Evolutionary conservation across 37 sponge, comb jelly and placozoan genomes (phyloP), one percentile per base, ranked within the genome.

Genomic region (Trichoplax adhaerens): DNA sequence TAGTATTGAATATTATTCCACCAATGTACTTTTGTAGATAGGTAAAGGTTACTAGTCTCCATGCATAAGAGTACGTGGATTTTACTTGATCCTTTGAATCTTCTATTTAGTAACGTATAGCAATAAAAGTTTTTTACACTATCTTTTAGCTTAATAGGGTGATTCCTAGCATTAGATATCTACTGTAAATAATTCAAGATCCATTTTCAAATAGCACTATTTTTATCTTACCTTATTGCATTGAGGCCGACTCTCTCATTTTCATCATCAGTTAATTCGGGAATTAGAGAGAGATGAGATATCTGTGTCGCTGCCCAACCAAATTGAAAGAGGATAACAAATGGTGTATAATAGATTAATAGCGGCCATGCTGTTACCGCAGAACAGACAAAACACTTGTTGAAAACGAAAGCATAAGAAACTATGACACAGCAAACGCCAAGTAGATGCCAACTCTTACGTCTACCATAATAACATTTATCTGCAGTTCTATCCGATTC

Each of bases 281-380:
- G 97, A 55, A 95, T 95, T 66, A 95, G 88, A 5, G 97, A 80
- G 7, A 95, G 78, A 52, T 95, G 97, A 4, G 90, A 77, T n/a
- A 95, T 89, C 61, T 95, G 97, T 1, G 82, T 82, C 12, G 91
- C 68, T 0, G 97, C 97, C 97, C 97, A 95, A 1, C 97, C 97
- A 79, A 89, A 82, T 71, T 95, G 97, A 64, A 95, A 95, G 58
- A 95, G 70, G 10, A 83, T 62, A 54, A 95, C 88, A 62, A 87
- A 87, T 70, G 52, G 12, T 56, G 29, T 56, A 50, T 60, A n/a
- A 60, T 60, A n/a, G 12, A 60, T 60, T 60, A n/a, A 12, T 60
- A 60, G 12, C 10, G 10, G 12, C 12, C 10, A 12, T 12, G 62
- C 12, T 60, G 62, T 60, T 60, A 12, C 12, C 12, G 10, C 10